A percentile compares a stretch with the other conserved stretches of the same genome.
phyloP scores from a whole-genome alignment of 2,797 vertebrate species.

The Sebastes alutus region DNA sequence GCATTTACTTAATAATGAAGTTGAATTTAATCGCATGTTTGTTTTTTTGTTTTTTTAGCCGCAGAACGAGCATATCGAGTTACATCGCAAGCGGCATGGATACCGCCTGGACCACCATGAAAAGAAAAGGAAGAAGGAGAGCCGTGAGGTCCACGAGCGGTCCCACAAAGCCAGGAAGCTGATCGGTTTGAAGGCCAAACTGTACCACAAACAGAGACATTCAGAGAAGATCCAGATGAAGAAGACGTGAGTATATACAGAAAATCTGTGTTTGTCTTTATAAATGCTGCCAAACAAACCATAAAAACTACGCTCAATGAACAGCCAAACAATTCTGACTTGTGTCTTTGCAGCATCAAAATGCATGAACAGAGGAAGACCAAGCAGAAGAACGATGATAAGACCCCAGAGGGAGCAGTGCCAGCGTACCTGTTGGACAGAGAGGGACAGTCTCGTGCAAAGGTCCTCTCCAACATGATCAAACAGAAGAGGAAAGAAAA shows the following conservation, averaged over 20 bases:
- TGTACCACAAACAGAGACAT: constrained; percentile 97
- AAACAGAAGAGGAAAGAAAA: constrained; percentile 99
- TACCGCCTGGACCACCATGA: constrained; percentile 97
- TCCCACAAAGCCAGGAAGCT: constrained; percentile 96
- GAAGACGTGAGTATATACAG: constrained; percentile 90
- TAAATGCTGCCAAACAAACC: not conserved
- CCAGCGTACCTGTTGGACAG: constrained; percentile 96
- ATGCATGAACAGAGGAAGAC: constrained; percentile 98
- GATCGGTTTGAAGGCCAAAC: constrained; percentile 97
- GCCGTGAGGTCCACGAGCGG: constrained; percentile 92
- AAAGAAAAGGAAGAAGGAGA: constrained; percentile 95
- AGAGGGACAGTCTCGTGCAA: constrained; percentile 94
- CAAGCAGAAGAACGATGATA: constrained; percentile 96
- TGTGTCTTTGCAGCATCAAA: constrained; percentile 87
- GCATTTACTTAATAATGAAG: not conserved
- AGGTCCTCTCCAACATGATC: constrained; percentile 99
- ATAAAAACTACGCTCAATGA: accelerated
- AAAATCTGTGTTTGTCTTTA: not conserved
- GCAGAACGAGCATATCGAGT: constrained; percentile 97
- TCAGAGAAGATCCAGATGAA: constrained; percentile 99
- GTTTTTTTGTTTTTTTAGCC: constrained; percentile 80
- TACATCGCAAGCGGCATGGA: constrained; percentile 95
- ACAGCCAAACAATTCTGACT: not conserved
- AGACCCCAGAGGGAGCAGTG: constrained; percentile 95
- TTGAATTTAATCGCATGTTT: accelerated